Base-by-base conservation (phyloP, 1,140 invertebrate species). In the Andrena cerasifolii region DNA sequence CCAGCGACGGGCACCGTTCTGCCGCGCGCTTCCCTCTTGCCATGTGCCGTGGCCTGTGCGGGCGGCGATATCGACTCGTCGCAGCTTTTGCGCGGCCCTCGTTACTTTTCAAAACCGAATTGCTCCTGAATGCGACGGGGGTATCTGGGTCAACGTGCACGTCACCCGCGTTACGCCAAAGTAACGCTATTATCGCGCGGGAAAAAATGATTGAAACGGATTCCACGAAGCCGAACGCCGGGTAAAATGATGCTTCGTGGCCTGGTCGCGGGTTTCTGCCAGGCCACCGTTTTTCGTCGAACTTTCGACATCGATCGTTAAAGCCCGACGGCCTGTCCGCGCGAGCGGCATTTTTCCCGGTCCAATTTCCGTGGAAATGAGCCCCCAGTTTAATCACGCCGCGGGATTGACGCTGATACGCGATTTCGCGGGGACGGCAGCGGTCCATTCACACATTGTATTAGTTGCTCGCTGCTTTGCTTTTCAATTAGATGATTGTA, bases 171-270 rank as follows among this genome's bases (percentile, higher is more conserved):
- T 43, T 40, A 43, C 77, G 36, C 21, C 14, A 14, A 65, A 66
- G 28, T 80, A 72, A 77, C 31, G 26, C 40, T 14, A 47, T 78
- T 78, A 72, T 63, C 45, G 40, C 36, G 31, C 49, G 40, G n/a
- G n/a, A n/a, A 47, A 63, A 78, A 72, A 63, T 59, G 47, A 72
- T 54, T 31, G 68, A 21, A 26, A 59, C 36, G 24, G 24, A 26
- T 68, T 16, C 53, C 53, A 26, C 3, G 18, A 6, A 18, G 18
- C 18, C 47, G n/a, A n/a, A n/a, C n/a, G n/a, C n/a, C n/a, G n/a
- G n/a, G n/a, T n/a, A n/a, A n/a, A n/a, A n/a, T n/a, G n/a, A n/a
- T n/a, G n/a, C n/a, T n/a, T n/a, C n/a, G n/a, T n/a, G n/a, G n/a
- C 16, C 24, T 14, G 10, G 53, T 14, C 21, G 21, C 28, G 31